Evolutionary conservation across 2,113 vertebrate genomes (phyloP).

Genomic region (Brachypodius melanocephalos): DNA sequence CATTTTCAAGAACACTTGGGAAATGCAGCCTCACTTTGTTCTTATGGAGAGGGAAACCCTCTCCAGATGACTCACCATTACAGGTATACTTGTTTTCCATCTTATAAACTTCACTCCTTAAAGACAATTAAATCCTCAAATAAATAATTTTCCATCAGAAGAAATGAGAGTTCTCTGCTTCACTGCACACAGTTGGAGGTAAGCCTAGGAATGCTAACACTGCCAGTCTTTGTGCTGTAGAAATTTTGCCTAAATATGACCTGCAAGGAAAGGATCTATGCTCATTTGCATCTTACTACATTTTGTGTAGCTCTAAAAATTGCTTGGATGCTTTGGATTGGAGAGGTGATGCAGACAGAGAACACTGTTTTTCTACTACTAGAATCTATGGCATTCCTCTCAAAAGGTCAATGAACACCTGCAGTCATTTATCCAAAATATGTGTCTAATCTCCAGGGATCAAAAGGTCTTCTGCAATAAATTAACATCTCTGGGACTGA

Average conservation of each 20-base stretch:
- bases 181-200: not conserved
- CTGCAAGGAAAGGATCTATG: not conserved
- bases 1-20: not conserved
- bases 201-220: not conserved
- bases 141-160: not conserved
- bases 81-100: not conserved
- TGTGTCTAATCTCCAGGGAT: not conserved
- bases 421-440: not conserved
- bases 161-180: not conserved
- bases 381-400: not conserved
- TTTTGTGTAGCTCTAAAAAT: not conserved
- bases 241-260: conserved; percentile 9
- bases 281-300: not conserved
- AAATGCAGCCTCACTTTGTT: not conserved
- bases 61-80: not conserved
- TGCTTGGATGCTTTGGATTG: not conserved
- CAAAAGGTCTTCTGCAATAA: not conserved
- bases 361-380: not conserved
- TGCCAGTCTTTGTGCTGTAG: not conserved
- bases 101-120: not conserved
- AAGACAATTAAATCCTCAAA: not conserved
- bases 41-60: not conserved
- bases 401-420: not conserved
- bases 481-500: not conserved
- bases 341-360: not conserved